These are phyloP conservation scores for Ispidina lecontei DNA, from an alignment of 2,797 vertebrate species.

Conservation along the genomic window DNA sequence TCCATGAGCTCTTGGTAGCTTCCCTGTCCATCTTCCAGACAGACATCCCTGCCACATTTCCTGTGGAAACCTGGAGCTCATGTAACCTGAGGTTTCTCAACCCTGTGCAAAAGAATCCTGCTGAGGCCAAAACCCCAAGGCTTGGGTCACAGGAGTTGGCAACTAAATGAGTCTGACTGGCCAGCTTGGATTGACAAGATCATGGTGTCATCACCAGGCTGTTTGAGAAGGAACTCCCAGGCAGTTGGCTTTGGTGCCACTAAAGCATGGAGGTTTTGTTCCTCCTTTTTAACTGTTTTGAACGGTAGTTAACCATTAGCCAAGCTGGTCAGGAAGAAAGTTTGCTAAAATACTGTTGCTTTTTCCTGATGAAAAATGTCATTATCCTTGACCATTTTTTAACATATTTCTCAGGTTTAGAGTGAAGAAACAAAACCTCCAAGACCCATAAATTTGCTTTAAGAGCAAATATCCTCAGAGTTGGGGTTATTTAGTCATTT, in stretches of 20 bases:
- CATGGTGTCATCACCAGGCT: not conserved
- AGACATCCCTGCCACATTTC: not conserved
- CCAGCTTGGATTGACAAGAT: not conserved
- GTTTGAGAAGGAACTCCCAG: not conserved
- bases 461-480: not conserved
- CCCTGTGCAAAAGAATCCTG: not conserved
- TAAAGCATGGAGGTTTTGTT: not conserved
- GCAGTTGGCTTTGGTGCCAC: not conserved
- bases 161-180: not conserved
- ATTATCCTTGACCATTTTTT: not conserved
- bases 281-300: not conserved
- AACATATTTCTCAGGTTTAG: conserved; percentile 4
- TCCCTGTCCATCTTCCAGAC: not conserved
- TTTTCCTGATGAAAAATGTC: not conserved
- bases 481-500: conserved; percentile 1
- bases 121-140: not conserved
- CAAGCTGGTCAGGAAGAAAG: not conserved
- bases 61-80: not conserved
- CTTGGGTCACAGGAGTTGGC: not conserved
- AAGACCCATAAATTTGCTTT: not conserved
- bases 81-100: not conserved
- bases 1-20: not conserved
- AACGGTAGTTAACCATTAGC: not conserved
- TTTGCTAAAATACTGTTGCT: not conserved
- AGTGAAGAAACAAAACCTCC: conserved; percentile 2